Evolutionary conservation across 2,797 vertebrate species (phyloP).

Genomic region (Craterocephalus amniculus): DNA sequence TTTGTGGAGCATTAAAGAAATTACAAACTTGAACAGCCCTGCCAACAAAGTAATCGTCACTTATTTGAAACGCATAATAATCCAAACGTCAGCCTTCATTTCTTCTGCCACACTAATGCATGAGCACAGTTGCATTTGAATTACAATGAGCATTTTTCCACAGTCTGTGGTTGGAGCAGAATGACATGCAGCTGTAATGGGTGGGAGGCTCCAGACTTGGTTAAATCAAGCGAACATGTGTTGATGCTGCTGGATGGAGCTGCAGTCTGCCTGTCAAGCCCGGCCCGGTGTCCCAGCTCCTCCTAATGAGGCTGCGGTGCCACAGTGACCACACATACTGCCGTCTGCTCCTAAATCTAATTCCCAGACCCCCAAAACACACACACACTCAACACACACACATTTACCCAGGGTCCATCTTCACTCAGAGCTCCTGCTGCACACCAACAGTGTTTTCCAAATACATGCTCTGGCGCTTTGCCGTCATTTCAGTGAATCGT

Average conservation of each 20-base stretch:
- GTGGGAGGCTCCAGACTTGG: slow-evolving; percentile 58
- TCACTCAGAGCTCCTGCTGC: slow-evolving; percentile 65
- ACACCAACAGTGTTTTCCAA: slow-evolving; percentile 65
- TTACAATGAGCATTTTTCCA: slow-evolving; percentile 55
- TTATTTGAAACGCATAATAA: not conserved
- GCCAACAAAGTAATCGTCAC: not conserved
- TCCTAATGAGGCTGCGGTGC: slow-evolving; percentile 72
- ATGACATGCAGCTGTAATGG: slow-evolving; percentile 60
- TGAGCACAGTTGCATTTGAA: slow-evolving; percentile 32
- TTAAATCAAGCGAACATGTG: slow-evolving; percentile 69
- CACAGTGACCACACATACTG: slow-evolving; percentile 77
- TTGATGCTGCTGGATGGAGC: slow-evolving; percentile 61
- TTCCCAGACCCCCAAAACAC: slow-evolving; percentile 76
- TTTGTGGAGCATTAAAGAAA: not conserved
- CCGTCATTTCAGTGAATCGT: slow-evolving; percentile 62
- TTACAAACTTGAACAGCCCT: not conserved
- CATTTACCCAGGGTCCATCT: slow-evolving; percentile 64
- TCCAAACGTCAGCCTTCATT: slow-evolving; percentile 6
- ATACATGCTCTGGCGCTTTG: slow-evolving; percentile 68
- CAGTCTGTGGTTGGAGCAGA: slow-evolving; percentile 50
- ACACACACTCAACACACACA: slow-evolving; percentile 31
- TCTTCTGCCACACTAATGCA: slow-evolving; percentile 7
- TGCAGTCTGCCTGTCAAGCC: slow-evolving; percentile 57
- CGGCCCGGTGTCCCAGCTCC: slow-evolving; percentile 59
- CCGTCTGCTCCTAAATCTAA: slow-evolving; percentile 76